phyloP scores from a whole-genome alignment of 2,797 vertebrate genomes.

The Numenius phaeopus region DNA sequence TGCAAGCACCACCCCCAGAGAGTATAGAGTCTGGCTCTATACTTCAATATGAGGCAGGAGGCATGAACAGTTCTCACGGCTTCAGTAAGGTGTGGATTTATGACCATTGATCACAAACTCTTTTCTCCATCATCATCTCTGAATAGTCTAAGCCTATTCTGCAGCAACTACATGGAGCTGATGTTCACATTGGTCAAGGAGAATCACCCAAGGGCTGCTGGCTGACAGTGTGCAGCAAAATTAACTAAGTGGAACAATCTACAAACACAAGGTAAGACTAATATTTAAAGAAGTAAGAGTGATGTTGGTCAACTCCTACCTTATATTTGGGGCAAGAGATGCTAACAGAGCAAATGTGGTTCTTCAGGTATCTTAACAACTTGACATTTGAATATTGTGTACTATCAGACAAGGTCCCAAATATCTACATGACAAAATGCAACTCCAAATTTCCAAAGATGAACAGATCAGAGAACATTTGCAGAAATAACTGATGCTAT shows the following conservation, averaged over 20 bases:
- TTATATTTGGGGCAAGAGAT: neutral
- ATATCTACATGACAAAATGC: neutral
- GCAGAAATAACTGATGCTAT: neutral
- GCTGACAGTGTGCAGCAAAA: neutral
- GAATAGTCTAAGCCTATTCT: neutral
- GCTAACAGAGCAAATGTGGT: neutral
- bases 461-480: neutral
- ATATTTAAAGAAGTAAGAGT: neutral
- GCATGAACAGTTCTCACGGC: neutral
- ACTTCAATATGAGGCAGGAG: neutral
- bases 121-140: neutral
- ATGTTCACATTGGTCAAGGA: neutral
- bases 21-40: neutral
- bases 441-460: neutral
- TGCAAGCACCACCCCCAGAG: neutral
- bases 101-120: neutral
- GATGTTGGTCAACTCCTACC: neutral
- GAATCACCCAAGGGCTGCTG: neutral
- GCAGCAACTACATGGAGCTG: neutral
- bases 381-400: neutral
- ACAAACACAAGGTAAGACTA: neutral
- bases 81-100: neutral
- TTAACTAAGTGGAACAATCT: neutral
- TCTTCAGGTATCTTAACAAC: neutral
- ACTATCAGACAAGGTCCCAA: neutral